phyloP scores from a whole-genome alignment of 2,888 invertebrate genomes.

The Adela reaumurella region DNA sequence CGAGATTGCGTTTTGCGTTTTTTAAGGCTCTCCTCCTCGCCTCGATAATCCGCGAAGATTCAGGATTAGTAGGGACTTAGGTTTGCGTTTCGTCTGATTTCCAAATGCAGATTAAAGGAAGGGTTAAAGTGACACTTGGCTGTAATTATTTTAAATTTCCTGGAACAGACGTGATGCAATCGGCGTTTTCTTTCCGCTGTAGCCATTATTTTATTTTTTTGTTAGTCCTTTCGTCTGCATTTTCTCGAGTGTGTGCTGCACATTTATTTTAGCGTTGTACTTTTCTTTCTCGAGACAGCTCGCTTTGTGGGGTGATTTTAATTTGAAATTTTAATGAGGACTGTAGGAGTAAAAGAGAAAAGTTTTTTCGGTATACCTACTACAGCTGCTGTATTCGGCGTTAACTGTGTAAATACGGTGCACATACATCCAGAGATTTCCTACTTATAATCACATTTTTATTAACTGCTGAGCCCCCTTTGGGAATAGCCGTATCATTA shows the following conservation, averaged over 20 bases:
- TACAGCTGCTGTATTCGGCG: too few relatives aligned
- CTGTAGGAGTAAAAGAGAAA: too few relatives aligned
- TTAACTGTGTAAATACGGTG: too few relatives aligned
- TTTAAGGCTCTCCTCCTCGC: slow-evolving; percentile 31
- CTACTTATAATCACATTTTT: too few relatives aligned
- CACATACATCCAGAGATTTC: too few relatives aligned
- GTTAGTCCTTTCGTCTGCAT: not conserved
- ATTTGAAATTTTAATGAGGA: too few relatives aligned
- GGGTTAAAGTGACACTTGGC: slow-evolving; percentile 33
- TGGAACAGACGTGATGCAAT: slow-evolving; percentile 17
- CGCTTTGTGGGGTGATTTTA: too few relatives aligned
- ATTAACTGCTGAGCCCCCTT: too few relatives aligned
- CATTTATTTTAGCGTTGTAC: not conserved
- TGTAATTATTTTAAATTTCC: slow-evolving; percentile 49
- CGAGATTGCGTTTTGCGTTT: slow-evolving; percentile 56
- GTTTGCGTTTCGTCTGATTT: slow-evolving; percentile 48
- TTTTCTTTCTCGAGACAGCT: not conserved
- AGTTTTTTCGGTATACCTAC: too few relatives aligned
- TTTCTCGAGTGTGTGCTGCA: not conserved
- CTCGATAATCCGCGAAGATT: slow-evolving; percentile 52
- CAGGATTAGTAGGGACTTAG: slow-evolving; percentile 43
- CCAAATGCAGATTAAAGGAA: slow-evolving; percentile 40
- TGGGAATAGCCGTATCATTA: too few relatives aligned
- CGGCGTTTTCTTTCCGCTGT: not conserved
- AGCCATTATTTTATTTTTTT: not conserved